Conservation (phyloP, 2,113 vertebrate species). For the Rhea americana region DNA sequence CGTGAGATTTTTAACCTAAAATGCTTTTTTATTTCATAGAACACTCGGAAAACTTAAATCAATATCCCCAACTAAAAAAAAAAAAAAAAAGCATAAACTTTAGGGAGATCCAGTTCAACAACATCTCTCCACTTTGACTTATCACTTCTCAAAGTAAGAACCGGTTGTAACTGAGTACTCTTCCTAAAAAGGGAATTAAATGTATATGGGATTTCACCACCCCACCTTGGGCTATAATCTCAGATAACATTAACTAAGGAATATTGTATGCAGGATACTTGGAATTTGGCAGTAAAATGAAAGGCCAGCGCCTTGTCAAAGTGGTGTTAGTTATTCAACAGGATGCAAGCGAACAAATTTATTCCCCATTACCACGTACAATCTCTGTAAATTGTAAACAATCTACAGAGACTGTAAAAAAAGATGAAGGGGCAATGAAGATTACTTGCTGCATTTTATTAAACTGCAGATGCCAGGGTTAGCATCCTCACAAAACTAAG, state of each 20-base stretch:
- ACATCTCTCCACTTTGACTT: background rate
- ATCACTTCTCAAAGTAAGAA: background rate
- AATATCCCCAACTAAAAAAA: too few relatives aligned
- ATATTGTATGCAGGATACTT: slow-evolving; percentile 45
- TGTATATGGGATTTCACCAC: background rate
- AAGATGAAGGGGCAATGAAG: background rate
- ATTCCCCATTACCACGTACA: background rate
- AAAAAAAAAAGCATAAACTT: background rate
- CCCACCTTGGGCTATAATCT: background rate
- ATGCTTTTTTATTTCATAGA: background rate
- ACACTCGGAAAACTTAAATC: background rate
- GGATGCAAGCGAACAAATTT: background rate
- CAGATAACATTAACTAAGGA: slow-evolving; percentile 5
- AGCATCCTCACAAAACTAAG: background rate
- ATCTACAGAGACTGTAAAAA: background rate
- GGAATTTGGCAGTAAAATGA: slow-evolving; percentile 6
- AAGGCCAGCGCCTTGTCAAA: slow-evolving; percentile 33
- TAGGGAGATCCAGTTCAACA: background rate
- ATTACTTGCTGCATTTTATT: background rate
- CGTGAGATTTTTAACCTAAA: background rate
- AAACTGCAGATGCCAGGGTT: background rate
- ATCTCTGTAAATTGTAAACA: background rate
- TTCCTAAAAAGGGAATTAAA: background rate
- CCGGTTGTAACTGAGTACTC: background rate
- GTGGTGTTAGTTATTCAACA: background rate